Percentiles rank a stretch among this genome's conserved stretches.
These are phyloP conservation scores for Halichoerus grypus DNA, from an alignment of 2,113 vertebrate species.

Conservation along the genomic window DNA sequence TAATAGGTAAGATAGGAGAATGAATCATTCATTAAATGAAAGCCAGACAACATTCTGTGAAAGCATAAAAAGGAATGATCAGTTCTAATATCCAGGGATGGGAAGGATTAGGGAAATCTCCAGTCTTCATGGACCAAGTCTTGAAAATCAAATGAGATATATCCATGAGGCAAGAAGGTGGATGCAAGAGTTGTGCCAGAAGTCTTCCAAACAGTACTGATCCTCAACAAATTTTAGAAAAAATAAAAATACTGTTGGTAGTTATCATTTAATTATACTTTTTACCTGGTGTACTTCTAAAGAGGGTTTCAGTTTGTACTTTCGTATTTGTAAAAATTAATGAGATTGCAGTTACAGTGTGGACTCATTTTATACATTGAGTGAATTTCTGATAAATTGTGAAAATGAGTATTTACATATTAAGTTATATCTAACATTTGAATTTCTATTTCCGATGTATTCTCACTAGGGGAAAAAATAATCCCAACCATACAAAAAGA, in stretches of 20 bases:
- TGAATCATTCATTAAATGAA: not conserved
- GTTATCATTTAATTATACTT: not conserved
- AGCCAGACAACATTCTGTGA: not conserved
- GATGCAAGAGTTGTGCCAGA: not conserved
- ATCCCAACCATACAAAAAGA: not conserved
- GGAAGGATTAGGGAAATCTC: not conserved
- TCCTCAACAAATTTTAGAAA: not conserved
- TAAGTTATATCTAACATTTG: constrained; percentile 37
- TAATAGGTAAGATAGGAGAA: not conserved
- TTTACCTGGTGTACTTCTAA: not conserved
- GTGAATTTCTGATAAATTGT: constrained; percentile 25
- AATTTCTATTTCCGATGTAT: constrained; percentile 53
- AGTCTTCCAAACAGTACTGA: not conserved
- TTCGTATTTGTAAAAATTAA: constrained; percentile 49
- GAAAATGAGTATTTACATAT: constrained; percentile 51
- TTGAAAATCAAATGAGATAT: not conserved
- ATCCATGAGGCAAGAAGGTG: not conserved
- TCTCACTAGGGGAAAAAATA: constrained; percentile 20
- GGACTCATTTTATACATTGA: not conserved
- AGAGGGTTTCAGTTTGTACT: not conserved
- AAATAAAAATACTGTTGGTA: not conserved
- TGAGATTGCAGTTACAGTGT: constrained; percentile 9
- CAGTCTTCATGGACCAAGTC: not conserved
- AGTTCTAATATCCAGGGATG: not conserved
- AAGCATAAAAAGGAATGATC: not conserved